Base-by-base conservation (phyloP, 1,140 invertebrate species). In the Drosophila pseudoobscura region DNA sequence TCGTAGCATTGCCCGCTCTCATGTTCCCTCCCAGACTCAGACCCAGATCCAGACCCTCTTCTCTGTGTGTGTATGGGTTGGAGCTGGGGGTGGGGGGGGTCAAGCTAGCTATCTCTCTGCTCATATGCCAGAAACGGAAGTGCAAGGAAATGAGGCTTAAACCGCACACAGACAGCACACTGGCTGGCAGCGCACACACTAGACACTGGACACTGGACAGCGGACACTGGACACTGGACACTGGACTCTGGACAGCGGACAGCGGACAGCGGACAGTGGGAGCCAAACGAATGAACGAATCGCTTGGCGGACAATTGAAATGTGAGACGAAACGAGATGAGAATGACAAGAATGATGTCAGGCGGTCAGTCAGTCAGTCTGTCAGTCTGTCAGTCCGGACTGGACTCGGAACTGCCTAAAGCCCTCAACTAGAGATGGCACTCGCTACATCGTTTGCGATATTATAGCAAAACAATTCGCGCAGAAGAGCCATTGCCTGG, bases 121-220 rank as follows among this genome's bases (percentile, higher is more conserved):
- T 82, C 78, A 66, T 73, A 82, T 78, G 74, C 70, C 75, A 83
- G 47, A 53, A 79, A 75, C 80, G 80, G 80, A 83, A 83, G 75
- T 79, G 75, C 76, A 84, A 84, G 80, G 80, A 83, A 83, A 83
- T 83, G 80, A 83, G 79, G 79, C 79, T 83, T 83, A 83, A 83
- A 83, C 79, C 79, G 75, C 79, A 83, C 77, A 78, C 80, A 83
- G 63, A 68, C 63, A 49, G 51, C 56, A 9, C 24, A 41, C 31
- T 6, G 7, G 8, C 24, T 26, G 24, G 9, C 31, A 43, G 31
- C 0, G 29, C 0, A 24, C 31, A 11, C 13, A 4, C 8, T 9
- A 55, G 50, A 56, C 15, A 64, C 43, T 44, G 57, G 35, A 56
- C 66, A 64, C 44, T 22, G 46, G 52, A 49, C 39, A 44, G n/a